phyloP scores from a whole-genome alignment of 1,140 invertebrate species.

The Drosophila miranda region DNA sequence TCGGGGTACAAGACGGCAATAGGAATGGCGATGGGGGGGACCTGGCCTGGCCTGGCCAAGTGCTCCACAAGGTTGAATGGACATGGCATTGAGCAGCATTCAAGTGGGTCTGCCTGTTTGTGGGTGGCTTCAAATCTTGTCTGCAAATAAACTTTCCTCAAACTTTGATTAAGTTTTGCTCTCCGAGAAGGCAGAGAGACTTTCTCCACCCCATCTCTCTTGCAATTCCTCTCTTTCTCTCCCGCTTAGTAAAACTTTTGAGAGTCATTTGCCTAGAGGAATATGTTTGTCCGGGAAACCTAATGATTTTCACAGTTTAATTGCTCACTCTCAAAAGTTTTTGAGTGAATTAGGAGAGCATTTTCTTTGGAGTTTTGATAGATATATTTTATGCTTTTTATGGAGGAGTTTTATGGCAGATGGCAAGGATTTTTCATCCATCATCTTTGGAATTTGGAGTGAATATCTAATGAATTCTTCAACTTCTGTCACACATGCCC shows the following conservation, averaged over 20 bases:
- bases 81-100: constrained; percentile 50
- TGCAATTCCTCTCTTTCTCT: no score
- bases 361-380: constrained; percentile 2
- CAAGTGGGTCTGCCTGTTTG: constrained; percentile 15
- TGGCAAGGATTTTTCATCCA: no score
- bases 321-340: constrained; percentile 33
- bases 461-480: no score
- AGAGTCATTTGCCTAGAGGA: constrained; percentile 44
- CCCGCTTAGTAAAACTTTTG: constrained; percentile 14
- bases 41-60: background rate
- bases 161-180: constrained; percentile 44
- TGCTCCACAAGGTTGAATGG: constrained; percentile 43
- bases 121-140: constrained; percentile 49
- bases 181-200: background rate
- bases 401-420: no score
- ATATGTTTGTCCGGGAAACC: constrained; percentile 31
- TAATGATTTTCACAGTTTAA: constrained; percentile 40
- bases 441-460: no score
- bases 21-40: background rate
- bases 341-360: constrained; percentile 1
- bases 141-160: constrained; percentile 22
- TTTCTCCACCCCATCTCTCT: no score
- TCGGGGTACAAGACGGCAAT: background rate
- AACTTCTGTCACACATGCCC: background rate
- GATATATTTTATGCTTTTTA: background rate